These are phyloP conservation scores for Cylindroiulus punctatus DNA, from an alignment of 2,888 invertebrate species.

Conservation along the genomic window DNA sequence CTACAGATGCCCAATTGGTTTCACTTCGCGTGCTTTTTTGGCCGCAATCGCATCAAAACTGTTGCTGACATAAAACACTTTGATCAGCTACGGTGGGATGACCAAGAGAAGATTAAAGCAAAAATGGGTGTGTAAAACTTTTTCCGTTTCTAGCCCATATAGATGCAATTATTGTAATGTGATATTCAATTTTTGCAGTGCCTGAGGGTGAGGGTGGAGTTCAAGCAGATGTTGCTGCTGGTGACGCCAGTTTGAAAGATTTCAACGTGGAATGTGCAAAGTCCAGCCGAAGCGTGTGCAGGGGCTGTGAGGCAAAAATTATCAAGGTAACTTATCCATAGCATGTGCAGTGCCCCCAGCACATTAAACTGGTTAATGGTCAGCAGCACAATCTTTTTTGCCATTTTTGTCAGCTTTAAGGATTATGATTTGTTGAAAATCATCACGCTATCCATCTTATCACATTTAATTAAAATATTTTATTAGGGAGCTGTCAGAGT, in stretches of 20 bases:
- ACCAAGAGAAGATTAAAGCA: slow-evolving; percentile 81
- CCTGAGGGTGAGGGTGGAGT: slow-evolving; percentile 52
- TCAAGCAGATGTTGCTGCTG: slow-evolving; percentile 29
- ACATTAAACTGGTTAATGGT: no score
- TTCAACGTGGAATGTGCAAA: slow-evolving; percentile 87
- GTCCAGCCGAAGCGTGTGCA: slow-evolving; percentile 81
- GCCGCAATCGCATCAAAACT: slow-evolving; percentile 78
- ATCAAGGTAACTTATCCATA: slow-evolving; percentile 80
- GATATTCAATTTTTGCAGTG: slow-evolving; percentile 22
- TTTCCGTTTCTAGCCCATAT: neutral
- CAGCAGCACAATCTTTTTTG: no score
- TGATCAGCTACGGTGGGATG: slow-evolving; percentile 80
- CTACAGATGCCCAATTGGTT: slow-evolving; percentile 79
- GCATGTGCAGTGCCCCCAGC: no score
- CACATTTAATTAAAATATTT: neutral
- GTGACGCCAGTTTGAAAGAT: slow-evolving; percentile 69
- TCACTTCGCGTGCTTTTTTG: slow-evolving; percentile 87
- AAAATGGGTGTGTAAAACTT: slow-evolving; percentile 71
- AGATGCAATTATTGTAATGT: neutral
- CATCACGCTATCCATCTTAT: no score
- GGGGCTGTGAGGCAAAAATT: slow-evolving; percentile 86
- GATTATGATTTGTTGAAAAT: neutral
- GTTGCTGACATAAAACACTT: slow-evolving; percentile 83
- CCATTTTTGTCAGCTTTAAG: neutral
- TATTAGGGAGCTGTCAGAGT: slow-evolving; percentile 77